Base-by-base conservation (phyloP, 2,797 vertebrate genomes). In the Smutsia gigantea region DNA sequence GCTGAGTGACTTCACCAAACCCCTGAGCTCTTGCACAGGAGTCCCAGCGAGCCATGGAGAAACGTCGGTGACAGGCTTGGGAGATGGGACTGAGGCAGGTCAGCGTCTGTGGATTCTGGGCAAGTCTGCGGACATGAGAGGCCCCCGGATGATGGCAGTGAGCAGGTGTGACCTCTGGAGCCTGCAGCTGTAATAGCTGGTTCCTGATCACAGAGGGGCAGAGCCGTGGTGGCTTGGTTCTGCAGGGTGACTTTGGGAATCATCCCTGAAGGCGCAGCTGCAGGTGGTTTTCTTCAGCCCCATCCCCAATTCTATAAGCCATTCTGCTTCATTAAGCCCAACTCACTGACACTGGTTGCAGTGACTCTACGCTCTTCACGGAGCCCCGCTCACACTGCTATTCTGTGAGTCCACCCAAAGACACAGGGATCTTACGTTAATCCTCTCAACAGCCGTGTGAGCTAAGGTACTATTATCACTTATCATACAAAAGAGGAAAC, bases 291-390 rank as follows among this genome's bases (percentile, higher is more conserved):
- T 85, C 46, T 46, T 55, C 23, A 71, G 71, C 19, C 42, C 8
- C 61, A 21, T 39, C 2, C 21, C 13, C 4, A 13, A 23, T 75
- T 61, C 59, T 69, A 1, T n/a, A 34, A 51, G 8, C 1, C 29
- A 18, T 78, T 83, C 86, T 85, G 72, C 72, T 66, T 69, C 51
- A 79, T 71, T 12, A 83, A 92, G 42, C 31, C 63, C n/a, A 53
- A 14, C 31, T 83, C 25, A 34, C 17, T 23, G 8, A 27, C 21
- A 81, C 5, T 7, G 59, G 29, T 12, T 55, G 5, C 3, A 57
- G 14, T 27, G 25, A 59, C 69, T 72, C 27, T 83, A 12, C 49
- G 84, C 17, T 81, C 53, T n/a, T 37, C 15, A 34, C 18, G 6
- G 14, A 89, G 39, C 0, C 72, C 27, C 25, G 10, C 23, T 13